phyloP scores from a whole-genome alignment of 23 tunicate genomes.

The Styela clava region DNA sequence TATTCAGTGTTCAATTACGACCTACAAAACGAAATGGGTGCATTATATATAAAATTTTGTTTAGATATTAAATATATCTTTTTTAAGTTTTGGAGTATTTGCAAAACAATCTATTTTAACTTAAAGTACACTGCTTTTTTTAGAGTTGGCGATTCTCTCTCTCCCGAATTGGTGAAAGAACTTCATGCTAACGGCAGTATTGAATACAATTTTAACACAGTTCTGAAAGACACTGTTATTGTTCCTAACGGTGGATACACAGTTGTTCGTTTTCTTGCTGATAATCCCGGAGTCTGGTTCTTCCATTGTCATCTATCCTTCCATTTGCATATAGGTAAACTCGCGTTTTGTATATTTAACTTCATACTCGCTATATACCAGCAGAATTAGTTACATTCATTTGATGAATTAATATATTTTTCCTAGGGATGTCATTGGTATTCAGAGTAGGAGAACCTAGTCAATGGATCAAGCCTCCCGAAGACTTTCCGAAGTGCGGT shows the following conservation, averaged over 20 bases:
- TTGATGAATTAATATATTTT: too few relatives aligned
- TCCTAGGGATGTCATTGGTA: constrained; percentile 61
- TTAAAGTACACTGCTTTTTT: too few relatives aligned
- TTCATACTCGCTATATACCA: too few relatives aligned
- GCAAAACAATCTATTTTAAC: too few relatives aligned
- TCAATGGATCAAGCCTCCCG: constrained; percentile 35
- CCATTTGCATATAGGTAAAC: constrained; percentile 78
- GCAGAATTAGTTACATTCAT: too few relatives aligned
- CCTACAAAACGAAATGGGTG: too few relatives aligned
- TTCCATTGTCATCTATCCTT: constrained; percentile 92
- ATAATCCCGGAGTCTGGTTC: constrained; percentile 92
- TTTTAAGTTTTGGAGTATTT: too few relatives aligned
- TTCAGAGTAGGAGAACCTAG: constrained; percentile 52
- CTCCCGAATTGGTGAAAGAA: constrained; percentile 31
- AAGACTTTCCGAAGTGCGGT: constrained; percentile 72
- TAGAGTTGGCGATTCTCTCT: constrained; percentile 37
- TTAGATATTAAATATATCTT: too few relatives aligned
- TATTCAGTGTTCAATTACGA: too few relatives aligned
- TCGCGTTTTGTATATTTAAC: too few relatives aligned
- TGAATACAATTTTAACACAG: constrained; percentile 36
- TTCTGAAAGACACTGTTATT: constrained; percentile 80
- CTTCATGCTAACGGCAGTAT: constrained; percentile 51
- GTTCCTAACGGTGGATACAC: constrained; percentile 92
- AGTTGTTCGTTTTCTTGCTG: constrained; percentile 60
- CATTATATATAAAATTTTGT: too few relatives aligned